phyloP scores from a whole-genome alignment of 2,797 vertebrate genomes.

The Phoeniculus purpureus region DNA sequence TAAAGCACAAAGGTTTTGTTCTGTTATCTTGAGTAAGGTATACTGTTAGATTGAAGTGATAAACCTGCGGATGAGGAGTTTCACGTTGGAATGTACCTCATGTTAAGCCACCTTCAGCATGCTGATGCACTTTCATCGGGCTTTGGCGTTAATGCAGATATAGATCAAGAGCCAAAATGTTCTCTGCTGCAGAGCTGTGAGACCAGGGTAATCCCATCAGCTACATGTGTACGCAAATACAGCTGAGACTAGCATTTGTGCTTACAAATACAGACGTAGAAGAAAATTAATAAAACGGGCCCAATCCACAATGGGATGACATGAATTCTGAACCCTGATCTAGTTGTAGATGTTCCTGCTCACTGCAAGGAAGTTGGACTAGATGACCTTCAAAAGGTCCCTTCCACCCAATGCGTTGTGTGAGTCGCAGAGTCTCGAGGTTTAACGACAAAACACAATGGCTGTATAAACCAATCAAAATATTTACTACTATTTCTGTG shows the following conservation, averaged over 20 bases:
- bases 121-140: neutral
- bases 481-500: neutral
- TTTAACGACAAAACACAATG: neutral
- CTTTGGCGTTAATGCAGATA: neutral
- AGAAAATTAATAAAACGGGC: neutral
- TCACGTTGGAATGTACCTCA: neutral
- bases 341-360: too few relatives aligned
- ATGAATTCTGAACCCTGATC: neutral
- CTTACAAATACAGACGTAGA: too few relatives aligned
- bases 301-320: neutral
- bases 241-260: neutral
- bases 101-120: neutral
- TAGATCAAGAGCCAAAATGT: neutral
- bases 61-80: neutral
- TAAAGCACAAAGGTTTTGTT: neutral
- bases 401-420: too few relatives aligned
- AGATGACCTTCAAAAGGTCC: too few relatives aligned
- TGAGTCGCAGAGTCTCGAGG: too few relatives aligned
- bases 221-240: neutral
- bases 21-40: neutral
- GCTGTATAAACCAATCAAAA: neutral
- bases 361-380: too few relatives aligned
- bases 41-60: neutral
- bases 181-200: neutral
- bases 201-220: neutral